Evolutionary conservation across 2,113 vertebrate species (phyloP).

Genomic region (Corynorhinus townsendii): DNA sequence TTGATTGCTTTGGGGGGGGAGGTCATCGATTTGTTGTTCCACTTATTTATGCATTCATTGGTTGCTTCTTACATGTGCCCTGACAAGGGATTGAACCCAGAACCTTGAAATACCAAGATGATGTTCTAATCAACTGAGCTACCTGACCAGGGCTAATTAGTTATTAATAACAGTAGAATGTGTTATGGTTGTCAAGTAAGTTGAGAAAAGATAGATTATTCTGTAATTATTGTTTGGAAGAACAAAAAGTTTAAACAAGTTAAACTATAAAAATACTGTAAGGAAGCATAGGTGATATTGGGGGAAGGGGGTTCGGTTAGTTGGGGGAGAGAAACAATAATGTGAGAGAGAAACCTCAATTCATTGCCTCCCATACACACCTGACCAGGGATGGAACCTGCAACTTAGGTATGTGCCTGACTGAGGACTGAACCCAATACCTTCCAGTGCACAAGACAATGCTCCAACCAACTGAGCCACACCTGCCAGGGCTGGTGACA

Average conservation of each 20-base stretch:
- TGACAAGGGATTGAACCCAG: neutral
- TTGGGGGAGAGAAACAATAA: neutral
- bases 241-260: slow-evolving; percentile 3
- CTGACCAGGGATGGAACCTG: neutral
- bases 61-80: neutral
- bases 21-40: neutral
- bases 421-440: neutral
- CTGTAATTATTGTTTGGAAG: neutral
- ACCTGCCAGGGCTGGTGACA: neutral
- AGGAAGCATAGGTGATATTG: neutral
- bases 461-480: neutral
- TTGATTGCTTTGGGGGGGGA: neutral
- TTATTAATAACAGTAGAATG: neutral
- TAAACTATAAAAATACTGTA: neutral
- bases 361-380: neutral
- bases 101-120: neutral
- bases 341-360: neutral
- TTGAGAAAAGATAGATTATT: slow-evolving; percentile 3
- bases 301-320: no score
- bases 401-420: neutral
- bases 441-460: neutral
- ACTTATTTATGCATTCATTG: neutral
- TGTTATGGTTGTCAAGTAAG: neutral
- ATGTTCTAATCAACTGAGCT: neutral
- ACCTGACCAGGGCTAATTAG: neutral